Evolutionary conservation across 2,797 vertebrate genomes (phyloP).

Genomic region (Micromesistius poutassou): DNA sequence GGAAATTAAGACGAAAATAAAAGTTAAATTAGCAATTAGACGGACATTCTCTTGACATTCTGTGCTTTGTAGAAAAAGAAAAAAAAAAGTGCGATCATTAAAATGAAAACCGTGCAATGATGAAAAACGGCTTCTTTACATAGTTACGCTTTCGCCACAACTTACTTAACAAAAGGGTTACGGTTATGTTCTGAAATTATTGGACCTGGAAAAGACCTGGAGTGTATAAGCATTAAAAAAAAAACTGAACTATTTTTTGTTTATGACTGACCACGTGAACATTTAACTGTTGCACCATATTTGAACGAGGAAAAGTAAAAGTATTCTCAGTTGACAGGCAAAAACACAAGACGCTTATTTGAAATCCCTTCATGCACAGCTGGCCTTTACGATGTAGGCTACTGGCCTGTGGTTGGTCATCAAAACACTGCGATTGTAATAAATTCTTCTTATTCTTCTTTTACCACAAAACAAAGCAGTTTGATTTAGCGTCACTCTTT

Average conservation of each 20-base stretch:
- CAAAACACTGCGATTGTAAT: neutral
- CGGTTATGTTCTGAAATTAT: neutral
- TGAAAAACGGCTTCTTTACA: neutral
- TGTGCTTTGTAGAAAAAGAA: neutral
- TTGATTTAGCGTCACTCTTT: neutral
- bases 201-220: neutral
- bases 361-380: neutral
- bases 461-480: neutral
- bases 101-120: neutral
- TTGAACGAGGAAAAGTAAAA: neutral
- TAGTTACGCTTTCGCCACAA: neutral
- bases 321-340: neutral
- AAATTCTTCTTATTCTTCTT: neutral
- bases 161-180: neutral
- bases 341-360: neutral
- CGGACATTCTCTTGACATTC: neutral
- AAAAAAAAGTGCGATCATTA: neutral
- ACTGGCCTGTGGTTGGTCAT: neutral
- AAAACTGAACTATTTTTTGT: neutral
- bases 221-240: neutral
- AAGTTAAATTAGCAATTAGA: neutral
- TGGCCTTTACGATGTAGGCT: neutral
- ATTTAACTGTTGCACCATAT: constrained; percentile 1
- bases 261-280: neutral
- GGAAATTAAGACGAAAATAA: neutral